Base-by-base conservation (phyloP, 1,140 invertebrate genomes). In the Caerostris darwini region DNA sequence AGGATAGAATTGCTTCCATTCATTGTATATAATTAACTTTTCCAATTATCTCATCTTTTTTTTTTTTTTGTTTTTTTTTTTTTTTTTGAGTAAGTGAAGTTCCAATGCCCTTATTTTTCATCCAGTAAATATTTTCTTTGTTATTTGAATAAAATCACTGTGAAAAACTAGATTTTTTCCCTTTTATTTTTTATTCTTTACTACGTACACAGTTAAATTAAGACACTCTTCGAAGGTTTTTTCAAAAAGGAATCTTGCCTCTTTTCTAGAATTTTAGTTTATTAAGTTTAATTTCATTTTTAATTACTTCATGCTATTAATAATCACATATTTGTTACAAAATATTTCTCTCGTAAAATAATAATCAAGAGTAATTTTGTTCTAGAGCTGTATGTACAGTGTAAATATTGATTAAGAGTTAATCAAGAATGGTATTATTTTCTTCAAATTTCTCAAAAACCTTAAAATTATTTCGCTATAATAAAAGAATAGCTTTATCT, bases 311-410 rank as follows among this genome's bases (percentile, higher is more conserved):
- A 77, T 50, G 53, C 4, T 50, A 8, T 77, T 77, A 12, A 3
- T 50, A 77, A 77, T 50, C 34, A 10, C 12, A 53, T 77, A 77
- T 77, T 77, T 34, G 5, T 77, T 12, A 34, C 50, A 77, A 17
- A 58, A 57, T 34, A 8, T 61, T 59, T 87, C 53, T 8, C 34
- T 71, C 12, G 5, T 34, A 71, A 69, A 89, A 8, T 57, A 17
- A 89, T 90, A 90, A 90, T 81, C 89, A 81, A 90, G 89, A 81
- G 10, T 81, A 59, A 59, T 81, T 81, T 90, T 69, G 61, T 89
- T 89, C 64, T 90, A 90, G 89, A 77, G n/a, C 64, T 58, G 64
- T 19, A 81, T 90, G 89, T 90, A 90, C 89, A 90, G 89, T 90
- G 89, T 90, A 90, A 81, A 90, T 90, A 90, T 14, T 81, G 17